Evolutionary conservation across 2,113 vertebrate genomes (phyloP).

Genomic region (Polypterus senegalus): DNA sequence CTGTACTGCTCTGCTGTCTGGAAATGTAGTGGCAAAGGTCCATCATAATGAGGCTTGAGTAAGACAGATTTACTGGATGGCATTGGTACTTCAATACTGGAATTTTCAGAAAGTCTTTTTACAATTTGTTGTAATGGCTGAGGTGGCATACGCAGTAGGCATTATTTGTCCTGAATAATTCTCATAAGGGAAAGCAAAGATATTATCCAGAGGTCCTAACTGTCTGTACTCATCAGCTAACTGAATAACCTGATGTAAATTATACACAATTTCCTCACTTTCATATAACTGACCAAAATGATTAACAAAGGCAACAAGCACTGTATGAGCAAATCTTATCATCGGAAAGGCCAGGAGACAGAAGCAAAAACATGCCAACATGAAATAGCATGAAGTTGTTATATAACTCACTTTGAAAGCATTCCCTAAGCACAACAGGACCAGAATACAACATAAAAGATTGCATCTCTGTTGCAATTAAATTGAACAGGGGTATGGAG

Average conservation of each 20-base stretch:
- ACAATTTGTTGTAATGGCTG: background rate
- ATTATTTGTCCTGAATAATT: background rate
- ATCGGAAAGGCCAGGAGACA: too few relatives aligned
- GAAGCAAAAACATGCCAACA: too few relatives aligned
- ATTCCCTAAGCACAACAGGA: too few relatives aligned
- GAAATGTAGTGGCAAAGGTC: background rate
- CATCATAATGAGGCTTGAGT: too few relatives aligned
- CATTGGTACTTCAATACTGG: background rate
- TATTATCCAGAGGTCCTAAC: background rate
- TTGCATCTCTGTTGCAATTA: too few relatives aligned
- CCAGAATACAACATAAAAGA: too few relatives aligned
- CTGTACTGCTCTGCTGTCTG: background rate
- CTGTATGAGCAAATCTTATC: too few relatives aligned
- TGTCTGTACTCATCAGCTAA: background rate
- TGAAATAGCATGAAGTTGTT: too few relatives aligned
- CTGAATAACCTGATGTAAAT: background rate
- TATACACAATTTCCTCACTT: conserved; percentile 1
- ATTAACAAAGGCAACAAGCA: background rate
- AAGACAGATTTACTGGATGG: too few relatives aligned
- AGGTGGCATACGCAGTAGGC: background rate
- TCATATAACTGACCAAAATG: background rate
- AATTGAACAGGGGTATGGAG: too few relatives aligned
- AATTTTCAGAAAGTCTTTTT: background rate
- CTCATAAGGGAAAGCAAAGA: too few relatives aligned
- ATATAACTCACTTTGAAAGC: too few relatives aligned